Evolutionary conservation across 2,797 vertebrate species (phyloP), one percentile per base, ranked within the genome.

Genomic region (Schizopygopsis malacanthus): DNA sequence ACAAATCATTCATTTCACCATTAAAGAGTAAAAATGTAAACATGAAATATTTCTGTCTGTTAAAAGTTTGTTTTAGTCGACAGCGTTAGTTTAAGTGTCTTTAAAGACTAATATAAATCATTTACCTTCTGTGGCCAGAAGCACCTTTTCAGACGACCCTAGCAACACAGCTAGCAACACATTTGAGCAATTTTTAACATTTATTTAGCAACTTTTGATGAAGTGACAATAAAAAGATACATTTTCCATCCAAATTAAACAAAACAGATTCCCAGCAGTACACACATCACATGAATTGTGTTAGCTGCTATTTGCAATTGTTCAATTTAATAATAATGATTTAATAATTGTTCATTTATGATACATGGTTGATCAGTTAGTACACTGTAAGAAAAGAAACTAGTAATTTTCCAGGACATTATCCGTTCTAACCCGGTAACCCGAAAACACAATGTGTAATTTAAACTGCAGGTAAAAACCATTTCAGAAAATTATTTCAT

Each of bases 41-140:
- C 11, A 50, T 33, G 18, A 50, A 50, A 50, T 1, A 9, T 2
- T 4, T 11, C 6, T 33, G 45, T 11, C 8, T 50, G 45, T 11
- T 20, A 75, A 11, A 10, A 33, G 11, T 33, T 33, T 0, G 45
- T 11, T 75, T 75, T 52, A 52, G 15, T 50, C 4, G n/a, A 22
- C 18, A 50, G 52, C 13, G 37, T 37, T 6, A 41, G 20, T 52
- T 73, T 28, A n/a, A 25, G 13, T 28, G 41, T 45, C 22, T 72
- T 22, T 41, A 41, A 70, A 2, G 16, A 39, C 11, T 15, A 67
- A 75, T 28, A 81, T 50, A 88, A 69, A 88, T 71, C 72, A 76
- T 85, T 20, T 4, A 10, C 9, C 37, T 39, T n/a, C 13, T 2
- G 56, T 4, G 22, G 22, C 22, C 56, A 59, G 22, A n/a, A 61